Evolutionary conservation across 2,797 vertebrate genomes (phyloP).

Genomic region (Ctenochaetus hawaiiensis): DNA sequence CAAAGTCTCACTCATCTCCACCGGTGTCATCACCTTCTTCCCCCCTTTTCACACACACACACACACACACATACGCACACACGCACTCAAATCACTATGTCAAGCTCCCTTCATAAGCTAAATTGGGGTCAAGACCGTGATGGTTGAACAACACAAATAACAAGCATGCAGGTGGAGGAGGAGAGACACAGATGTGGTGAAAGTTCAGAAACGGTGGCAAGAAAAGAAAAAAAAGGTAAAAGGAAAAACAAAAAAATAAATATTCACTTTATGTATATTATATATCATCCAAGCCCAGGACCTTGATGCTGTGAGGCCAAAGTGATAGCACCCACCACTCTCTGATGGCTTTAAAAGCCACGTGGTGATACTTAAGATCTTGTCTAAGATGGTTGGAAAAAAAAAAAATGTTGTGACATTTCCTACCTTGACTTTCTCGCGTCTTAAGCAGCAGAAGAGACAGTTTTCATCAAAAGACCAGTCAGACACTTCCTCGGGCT

Average conservation of each 20-base stretch:
- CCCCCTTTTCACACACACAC: neutral
- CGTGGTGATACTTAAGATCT: neutral
- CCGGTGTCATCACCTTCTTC: slow-evolving; percentile 25
- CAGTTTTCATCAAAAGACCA: slow-evolving; percentile 98
- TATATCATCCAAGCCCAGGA: neutral
- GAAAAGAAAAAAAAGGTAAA: slow-evolving; percentile 8
- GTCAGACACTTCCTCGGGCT: slow-evolving; percentile 94
- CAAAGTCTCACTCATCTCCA: slow-evolving; percentile 57
- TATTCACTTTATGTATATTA: no score
- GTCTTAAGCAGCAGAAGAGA: slow-evolving; percentile 96
- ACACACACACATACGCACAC: neutral
- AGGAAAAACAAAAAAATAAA: no score
- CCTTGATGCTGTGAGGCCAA: neutral
- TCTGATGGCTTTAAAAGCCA: neutral
- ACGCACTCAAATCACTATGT: slow-evolving; percentile 58
- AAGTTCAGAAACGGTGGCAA: slow-evolving; percentile 19
- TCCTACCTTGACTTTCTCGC: slow-evolving; percentile 94
- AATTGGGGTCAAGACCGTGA: slow-evolving; percentile 67
- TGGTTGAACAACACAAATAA: slow-evolving; percentile 63
- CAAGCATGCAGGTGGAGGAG: slow-evolving; percentile 22
- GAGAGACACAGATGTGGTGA: slow-evolving; percentile 18
- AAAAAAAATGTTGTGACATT: neutral
- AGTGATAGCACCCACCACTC: neutral
- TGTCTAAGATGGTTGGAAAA: neutral
- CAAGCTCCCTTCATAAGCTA: slow-evolving; percentile 50